Base-by-base conservation (phyloP, 1,140 invertebrate species). In the Drosophila bipectinata region DNA sequence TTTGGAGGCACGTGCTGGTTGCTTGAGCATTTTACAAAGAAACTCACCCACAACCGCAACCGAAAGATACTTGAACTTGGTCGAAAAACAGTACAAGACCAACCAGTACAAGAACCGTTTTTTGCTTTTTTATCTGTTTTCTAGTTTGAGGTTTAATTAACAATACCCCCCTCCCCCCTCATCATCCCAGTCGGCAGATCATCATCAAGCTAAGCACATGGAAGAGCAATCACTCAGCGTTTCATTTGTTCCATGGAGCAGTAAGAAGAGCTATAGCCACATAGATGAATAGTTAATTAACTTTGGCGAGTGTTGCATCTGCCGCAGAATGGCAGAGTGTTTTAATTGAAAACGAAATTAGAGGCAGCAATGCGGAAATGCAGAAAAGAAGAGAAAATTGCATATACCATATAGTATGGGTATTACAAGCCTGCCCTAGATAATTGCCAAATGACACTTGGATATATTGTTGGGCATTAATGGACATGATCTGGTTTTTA, bases 321-420 rank as follows among this genome's bases (percentile, higher is more conserved):
- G 39, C 72, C 60, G 8, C 55, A 48, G 54, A 63, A 34, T 66
- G 26, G 69, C 64, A 62, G 2, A 3, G 59, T 32, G 58, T 49
- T 81, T 81, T 85, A 81, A 85, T 85, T 82, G 62, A 75, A 88
- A 88, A 79, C 72, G 72, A 72, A 87, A 85, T 82, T 82, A 75
- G 53, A 52, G 52, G 52, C 72, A 57, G 59, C 78, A 64, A 87
- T 58, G 75, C 83, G 83, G 82, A 87, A 87, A 78, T 71, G 74
- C 61, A 64, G 49, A 57, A 34, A 21, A 58, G 47, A 10, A 18
- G 32, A 69, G 15, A 14, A 30, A 37, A 14, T 9, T 53, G 51
- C 51, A 53, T 12, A 37, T 18, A 18, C 18, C 1, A 1, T 1
- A 18, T 34, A 15, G 26, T n/a, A 15, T 3, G 14, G 12, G 15